phyloP scores from a whole-genome alignment of 2,113 vertebrate species.

The Phalacrocorax carbo region DNA sequence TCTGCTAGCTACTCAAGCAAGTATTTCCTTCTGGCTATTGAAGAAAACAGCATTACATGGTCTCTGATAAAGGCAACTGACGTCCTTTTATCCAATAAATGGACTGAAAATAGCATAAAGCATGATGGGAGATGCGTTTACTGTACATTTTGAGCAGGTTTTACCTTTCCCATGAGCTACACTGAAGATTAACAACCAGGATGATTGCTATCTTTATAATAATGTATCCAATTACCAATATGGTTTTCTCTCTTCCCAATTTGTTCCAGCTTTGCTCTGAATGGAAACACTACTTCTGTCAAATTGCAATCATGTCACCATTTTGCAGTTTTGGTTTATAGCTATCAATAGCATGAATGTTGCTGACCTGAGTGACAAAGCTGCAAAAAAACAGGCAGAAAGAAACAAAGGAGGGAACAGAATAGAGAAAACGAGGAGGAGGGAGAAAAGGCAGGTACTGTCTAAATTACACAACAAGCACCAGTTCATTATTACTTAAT shows the following conservation, averaged over 20 bases:
- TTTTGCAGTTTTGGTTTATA: not conserved
- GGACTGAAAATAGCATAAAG: slow-evolving; percentile 2
- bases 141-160: not conserved
- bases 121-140: not conserved
- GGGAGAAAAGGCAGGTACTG: not conserved
- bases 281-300: not conserved
- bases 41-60: slow-evolving; percentile 17
- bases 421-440: not conserved
- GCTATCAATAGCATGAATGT: not conserved
- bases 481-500: not conserved
- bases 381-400: not conserved
- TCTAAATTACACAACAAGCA: not conserved
- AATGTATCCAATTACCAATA: not conserved
- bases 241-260: not conserved
- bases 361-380: not conserved
- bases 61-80: not conserved
- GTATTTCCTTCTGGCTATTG: not conserved
- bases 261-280: not conserved
- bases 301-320: not conserved
- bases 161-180: slow-evolving; percentile 19
- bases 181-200: not conserved
- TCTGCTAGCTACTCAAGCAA: not conserved
- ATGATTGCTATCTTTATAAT: not conserved
- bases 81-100: not conserved
- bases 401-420: not conserved